A percentile compares a stretch with the other conserved stretches of the same genome.
phyloP scores from a whole-genome alignment of 2,113 vertebrate genomes.

The Neotragus moschatus region DNA sequence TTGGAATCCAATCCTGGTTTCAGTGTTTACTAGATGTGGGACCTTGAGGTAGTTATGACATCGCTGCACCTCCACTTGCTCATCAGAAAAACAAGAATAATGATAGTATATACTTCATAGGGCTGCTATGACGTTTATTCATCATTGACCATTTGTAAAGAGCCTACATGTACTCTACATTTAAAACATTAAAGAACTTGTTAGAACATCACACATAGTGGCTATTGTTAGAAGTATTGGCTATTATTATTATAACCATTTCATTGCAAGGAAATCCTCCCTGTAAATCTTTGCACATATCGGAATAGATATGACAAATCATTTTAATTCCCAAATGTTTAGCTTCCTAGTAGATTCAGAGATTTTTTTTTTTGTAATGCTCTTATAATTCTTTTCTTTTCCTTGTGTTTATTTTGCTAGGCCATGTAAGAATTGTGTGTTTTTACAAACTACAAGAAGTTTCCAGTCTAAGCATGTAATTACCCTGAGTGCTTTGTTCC shows the following conservation, averaged over 20 bases:
- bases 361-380: background rate
- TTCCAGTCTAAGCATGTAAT: slow-evolving; percentile 33
- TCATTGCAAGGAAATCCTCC: background rate
- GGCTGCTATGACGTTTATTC: background rate
- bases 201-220: background rate
- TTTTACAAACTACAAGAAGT: slow-evolving; percentile 44
- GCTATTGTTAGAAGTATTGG: background rate
- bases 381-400: background rate
- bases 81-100: background rate
- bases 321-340: background rate
- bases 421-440: background rate
- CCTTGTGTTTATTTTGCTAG: background rate
- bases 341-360: background rate
- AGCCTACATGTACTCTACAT: background rate
- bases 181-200: background rate
- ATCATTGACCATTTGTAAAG: background rate
- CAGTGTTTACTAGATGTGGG: background rate
- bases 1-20: background rate
- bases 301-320: background rate
- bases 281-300: background rate
- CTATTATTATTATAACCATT: background rate
- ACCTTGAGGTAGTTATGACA: background rate
- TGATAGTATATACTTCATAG: background rate
- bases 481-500: slow-evolving; percentile 18
- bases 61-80: background rate